Base-by-base conservation (phyloP, 1,140 invertebrate genomes). In the Pseudobourletiella spinata region DNA sequence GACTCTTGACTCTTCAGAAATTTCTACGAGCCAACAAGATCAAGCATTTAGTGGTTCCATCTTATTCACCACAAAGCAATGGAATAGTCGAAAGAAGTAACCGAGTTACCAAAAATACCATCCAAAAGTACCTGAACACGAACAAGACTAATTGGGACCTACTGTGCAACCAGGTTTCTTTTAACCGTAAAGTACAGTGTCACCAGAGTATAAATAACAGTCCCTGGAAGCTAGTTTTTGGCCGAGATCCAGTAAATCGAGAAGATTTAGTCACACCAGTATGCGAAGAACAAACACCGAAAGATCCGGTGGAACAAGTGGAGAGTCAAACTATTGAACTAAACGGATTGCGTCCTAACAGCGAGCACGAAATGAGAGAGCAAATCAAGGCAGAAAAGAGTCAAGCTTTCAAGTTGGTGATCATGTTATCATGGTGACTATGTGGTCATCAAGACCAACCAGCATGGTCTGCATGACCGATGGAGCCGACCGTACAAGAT, bases 221-320 rank as follows among this genome's bases (percentile, higher is more conserved):
- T 14, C 75, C 77, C 1, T 74, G 75, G 56, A 74, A 77, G 71
- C 35, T 80, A 2, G 16, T 79, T n/a, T 78, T 76, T 56, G 77
- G 76, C 8, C 62, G 64, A 50, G 73, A 75, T 61, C 71, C 76
- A 16, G 69, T 63, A 26, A 57, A 70, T 22, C 72, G 75, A 1
- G 25, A 24, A 0, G 57, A 64, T 39, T 39, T 39, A 39, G n/a
- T 11, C 8, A 32, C 18, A 20, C 44, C 28, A 16, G 16, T 62
- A 20, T 42, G 42, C 14, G 16, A 39, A 8, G n/a, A n/a, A 8
- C 11, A 8, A 26, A 24, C 39, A 11, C n/a, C 30, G 2, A 3
- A 20, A n/a, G n/a, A 28, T 57, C 18, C 22, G n/a, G 3, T 8
- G 3, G 28, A 50, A 11, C 22, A 15, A 24, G 11, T 6, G 20